Base-by-base conservation (phyloP, 1,140 invertebrate genomes). In the Mactra quadrangularis region DNA sequence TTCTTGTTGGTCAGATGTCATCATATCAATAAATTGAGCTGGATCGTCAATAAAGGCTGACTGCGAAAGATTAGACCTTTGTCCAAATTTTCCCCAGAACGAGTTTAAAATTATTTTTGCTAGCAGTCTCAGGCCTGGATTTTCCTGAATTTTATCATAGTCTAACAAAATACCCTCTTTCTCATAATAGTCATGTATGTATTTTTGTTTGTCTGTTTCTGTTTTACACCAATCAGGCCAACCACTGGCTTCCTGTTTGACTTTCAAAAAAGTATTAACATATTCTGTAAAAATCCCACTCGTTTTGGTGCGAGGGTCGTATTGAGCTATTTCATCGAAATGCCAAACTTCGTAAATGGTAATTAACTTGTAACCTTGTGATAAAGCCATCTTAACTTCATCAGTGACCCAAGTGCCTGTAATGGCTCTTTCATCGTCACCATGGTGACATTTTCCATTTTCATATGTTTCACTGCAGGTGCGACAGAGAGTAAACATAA, bases 81-180 rank as follows among this genome's bases (percentile, higher is more conserved):
- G 31, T 7, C 70, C 79, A 75, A 87, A 84, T 72, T 77, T 86
- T 45, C 92, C 90, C 88, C 84, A 89, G 59, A 88, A 85, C 22
- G 75, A 81, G 68, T 89, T 90, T 33, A 90, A 53, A 17, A 68
- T 62, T 13, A 91, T 35, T 82, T 89, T 89, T 3, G 86, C 78
- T 31, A 90, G 53, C 47, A 55, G 45, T 45, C 88, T 19, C 35
- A 88, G 31, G 17, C 90, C 92, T 0, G 88, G 85, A 78, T 94
- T 94, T 74, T 89, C 84, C 27, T 50, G 64, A 59, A 93, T 92
- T 60, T 90, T 89, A 22, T 87, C 59, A 7, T 31, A 53, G 29
- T 93, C 89, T 22, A 94, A 71, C 19, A 59, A 31, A 35, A 94
- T 85, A 38, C 90, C 90, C 87, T 94, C 90, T 19, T 82, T 77